Base-by-base conservation (phyloP, 1,140 invertebrate genomes). In the Tetramorium simillimum region DNA sequence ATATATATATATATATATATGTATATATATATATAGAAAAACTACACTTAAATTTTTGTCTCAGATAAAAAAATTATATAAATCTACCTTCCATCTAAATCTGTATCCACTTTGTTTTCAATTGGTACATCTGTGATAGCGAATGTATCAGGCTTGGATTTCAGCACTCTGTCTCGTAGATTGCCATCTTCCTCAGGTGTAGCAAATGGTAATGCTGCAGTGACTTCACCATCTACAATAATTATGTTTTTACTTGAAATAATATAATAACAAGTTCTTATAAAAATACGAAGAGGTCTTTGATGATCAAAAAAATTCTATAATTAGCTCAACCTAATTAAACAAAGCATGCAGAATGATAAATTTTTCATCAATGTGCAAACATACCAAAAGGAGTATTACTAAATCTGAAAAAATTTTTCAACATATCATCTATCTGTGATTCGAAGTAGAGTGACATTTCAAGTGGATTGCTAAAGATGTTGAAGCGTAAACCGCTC, bases 1-100 rank as follows among this genome's bases (percentile, higher is more conserved):
- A 37, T 37, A 18, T 72, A 70, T 43, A 56, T 18, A 60, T 78
- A 87, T 67, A 85, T 78, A n/a, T 72, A n/a, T n/a, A n/a, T n/a
- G n/a, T 37, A 18, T 72, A 70, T 43, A 56, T 18, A 60, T 78
- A 49, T 5, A 12, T 28, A 40, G 76, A 16, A 75, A 53, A 63
- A 63, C 70, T 65, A 63, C 46, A 62, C 16, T n/a, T 33, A 33
- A 33, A 33, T 33, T 33, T 33, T 33, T 33, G 33, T 33, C 33
- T 33, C 33, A 33, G 33, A 33, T 33, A 33, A 65, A 86, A 14
- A 33, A 53, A 43, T 10, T 43, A 10, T 21, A 86, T 62, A 63
- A 76, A 85, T 70, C 91, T 94, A 96, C 96, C 95, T 95, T 94
- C 95, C 95, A 94, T 96, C 96, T 49, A 96, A 86, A 92, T 95